Conservation (phyloP, 64 coral and sea anemone genomes). For the Montipora cactus region DNA sequence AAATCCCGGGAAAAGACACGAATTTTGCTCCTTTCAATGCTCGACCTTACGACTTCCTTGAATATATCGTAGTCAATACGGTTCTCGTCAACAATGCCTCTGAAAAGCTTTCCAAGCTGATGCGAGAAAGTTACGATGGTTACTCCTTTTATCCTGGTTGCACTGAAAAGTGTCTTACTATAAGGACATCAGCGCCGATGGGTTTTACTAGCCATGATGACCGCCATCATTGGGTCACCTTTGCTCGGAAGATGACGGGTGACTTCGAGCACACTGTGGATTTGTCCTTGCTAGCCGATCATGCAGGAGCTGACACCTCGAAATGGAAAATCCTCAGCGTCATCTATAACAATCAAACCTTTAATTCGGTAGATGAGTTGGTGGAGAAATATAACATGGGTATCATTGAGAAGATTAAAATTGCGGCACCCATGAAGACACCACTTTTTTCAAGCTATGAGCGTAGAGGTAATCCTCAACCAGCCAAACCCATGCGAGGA, state of each 20-base stretch:
- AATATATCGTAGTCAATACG: neutral
- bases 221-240: conserved; percentile 25
- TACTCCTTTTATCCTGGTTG: conserved; percentile 6
- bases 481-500: conserved; percentile 45
- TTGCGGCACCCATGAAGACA: neutral
- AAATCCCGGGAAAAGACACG: neutral
- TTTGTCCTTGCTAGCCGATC: conserved; percentile 33
- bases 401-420: conserved; percentile 1
- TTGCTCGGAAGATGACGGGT: neutral
- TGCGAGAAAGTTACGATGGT: conserved; percentile 66
- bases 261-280: neutral
- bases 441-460: conserved; percentile 39
- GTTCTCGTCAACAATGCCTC: neutral
- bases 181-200: conserved; percentile 17
- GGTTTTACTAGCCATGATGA: conserved; percentile 23
- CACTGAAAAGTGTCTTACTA: neutral
- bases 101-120: neutral
- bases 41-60: conserved; percentile 11
- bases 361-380: conserved; percentile 32
- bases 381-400: neutral
- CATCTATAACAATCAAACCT: conserved; percentile 62
- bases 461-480: conserved; percentile 27
- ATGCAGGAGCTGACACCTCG: conserved; percentile 20
- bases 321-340: conserved; percentile 66
- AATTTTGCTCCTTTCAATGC: conserved; percentile 50